Conservation (phyloP, 2,888 invertebrate species). For the Loripinus fragilis region DNA sequence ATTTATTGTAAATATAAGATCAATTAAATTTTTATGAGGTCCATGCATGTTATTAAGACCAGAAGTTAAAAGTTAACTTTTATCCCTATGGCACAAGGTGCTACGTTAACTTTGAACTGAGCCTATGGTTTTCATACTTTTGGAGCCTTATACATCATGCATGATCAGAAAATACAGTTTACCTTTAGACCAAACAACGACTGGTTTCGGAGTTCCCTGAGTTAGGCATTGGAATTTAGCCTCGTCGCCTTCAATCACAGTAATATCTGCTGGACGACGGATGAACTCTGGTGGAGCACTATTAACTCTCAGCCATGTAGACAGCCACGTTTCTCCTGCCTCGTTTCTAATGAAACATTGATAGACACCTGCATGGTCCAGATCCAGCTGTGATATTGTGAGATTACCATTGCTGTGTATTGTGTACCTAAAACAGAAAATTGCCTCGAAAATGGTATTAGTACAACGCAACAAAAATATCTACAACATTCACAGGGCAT, state of each 20-base stretch:
- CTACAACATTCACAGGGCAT: too few relatives aligned
- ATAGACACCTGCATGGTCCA: conserved; percentile 96
- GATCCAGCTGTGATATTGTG: conserved; percentile 90
- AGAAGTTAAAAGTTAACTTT: too few relatives aligned
- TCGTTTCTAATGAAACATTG: conserved; percentile 96
- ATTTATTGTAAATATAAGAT: too few relatives aligned
- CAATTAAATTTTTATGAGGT: too few relatives aligned
- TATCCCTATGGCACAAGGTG: too few relatives aligned
- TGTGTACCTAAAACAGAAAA: conserved; percentile 55
- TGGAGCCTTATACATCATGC: too few relatives aligned
- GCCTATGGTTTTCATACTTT: too few relatives aligned
- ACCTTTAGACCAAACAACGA: conserved; percentile 97
- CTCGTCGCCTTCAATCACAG: conserved; percentile 96
- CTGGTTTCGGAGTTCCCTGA: conserved; percentile 95
- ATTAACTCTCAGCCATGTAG: conserved; percentile 97
- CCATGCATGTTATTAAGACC: too few relatives aligned
- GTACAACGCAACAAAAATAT: too few relatives aligned
- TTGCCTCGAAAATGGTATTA: too few relatives aligned
- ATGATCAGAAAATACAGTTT: too few relatives aligned
- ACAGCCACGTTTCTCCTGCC: conserved; percentile 94
- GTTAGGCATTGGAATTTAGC: conserved; percentile 95
- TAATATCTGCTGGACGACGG: conserved; percentile 92
- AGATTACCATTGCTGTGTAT: conserved; percentile 69
- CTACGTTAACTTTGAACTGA: too few relatives aligned
- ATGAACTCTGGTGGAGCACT: conserved; percentile 97